Evolutionary conservation across 2,797 vertebrate species (phyloP).

Genomic region (Eulemur albifrons): DNA sequence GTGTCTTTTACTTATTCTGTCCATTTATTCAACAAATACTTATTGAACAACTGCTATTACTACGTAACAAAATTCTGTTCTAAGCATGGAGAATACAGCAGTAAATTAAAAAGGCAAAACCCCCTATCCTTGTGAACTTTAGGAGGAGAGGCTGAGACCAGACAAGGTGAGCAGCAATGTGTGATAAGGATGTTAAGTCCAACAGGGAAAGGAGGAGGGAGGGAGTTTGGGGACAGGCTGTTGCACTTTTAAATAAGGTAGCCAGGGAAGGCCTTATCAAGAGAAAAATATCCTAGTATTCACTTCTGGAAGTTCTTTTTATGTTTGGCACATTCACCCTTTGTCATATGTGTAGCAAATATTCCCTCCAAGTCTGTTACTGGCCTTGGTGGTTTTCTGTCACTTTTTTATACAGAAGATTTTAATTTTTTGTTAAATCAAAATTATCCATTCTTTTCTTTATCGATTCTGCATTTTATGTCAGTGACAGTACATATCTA

Average conservation of each 20-base stretch:
- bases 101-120: neutral
- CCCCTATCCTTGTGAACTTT: rapidly evolving
- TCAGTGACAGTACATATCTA: neutral
- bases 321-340: neutral
- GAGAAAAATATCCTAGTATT: neutral
- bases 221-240: neutral
- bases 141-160: neutral
- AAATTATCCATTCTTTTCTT: neutral
- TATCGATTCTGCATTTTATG: neutral
- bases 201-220: neutral
- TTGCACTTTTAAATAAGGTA: neutral
- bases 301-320: neutral
- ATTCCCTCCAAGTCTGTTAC: neutral
- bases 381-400: neutral
- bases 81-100: neutral
- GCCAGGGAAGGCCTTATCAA: neutral
- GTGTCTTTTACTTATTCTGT: neutral
- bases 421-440: neutral
- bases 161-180: neutral
- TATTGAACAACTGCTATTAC: neutral
- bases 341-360: neutral
- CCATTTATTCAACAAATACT: neutral
- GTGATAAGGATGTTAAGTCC: neutral
- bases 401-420: neutral
- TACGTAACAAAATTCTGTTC: neutral